Conservation (phyloP, 2,113 vertebrate genomes). For the Paradoxurus hermaphroditus region DNA sequence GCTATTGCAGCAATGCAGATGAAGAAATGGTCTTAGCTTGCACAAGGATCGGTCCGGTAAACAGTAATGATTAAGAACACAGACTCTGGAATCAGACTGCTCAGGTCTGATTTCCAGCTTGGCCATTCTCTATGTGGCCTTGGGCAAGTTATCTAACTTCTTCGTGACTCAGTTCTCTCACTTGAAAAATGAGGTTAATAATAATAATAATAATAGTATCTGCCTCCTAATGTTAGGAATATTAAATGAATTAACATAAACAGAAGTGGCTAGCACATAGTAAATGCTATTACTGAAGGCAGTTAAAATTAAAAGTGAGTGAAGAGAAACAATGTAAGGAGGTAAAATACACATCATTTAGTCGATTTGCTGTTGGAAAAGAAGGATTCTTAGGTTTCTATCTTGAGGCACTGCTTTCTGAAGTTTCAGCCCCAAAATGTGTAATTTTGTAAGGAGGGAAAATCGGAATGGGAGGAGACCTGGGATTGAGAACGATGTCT, state of each 20-base stretch:
- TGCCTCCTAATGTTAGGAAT: background rate
- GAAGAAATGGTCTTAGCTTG: background rate
- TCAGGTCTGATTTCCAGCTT: background rate
- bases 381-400: background rate
- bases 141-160: background rate
- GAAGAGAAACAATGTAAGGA: background rate
- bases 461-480: background rate
- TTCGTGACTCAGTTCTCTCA: background rate
- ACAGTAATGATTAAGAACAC: background rate
- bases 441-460: background rate
- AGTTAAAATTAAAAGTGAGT: background rate
- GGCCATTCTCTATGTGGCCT: background rate
- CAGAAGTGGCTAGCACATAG: background rate
- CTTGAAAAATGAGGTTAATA: background rate
- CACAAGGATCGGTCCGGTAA: background rate
- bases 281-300: background rate
- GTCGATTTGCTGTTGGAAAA: background rate
- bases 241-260: background rate
- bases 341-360: background rate
- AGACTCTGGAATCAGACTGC: background rate
- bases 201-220: background rate
- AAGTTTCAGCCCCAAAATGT: background rate
- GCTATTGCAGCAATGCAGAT: background rate
- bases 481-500: too few relatives aligned
- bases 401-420: background rate